Evolutionary conservation across 2,888 invertebrate genomes (phyloP), one percentile per base, ranked within the genome.

Genomic region (Tiliacea citrago): DNA sequence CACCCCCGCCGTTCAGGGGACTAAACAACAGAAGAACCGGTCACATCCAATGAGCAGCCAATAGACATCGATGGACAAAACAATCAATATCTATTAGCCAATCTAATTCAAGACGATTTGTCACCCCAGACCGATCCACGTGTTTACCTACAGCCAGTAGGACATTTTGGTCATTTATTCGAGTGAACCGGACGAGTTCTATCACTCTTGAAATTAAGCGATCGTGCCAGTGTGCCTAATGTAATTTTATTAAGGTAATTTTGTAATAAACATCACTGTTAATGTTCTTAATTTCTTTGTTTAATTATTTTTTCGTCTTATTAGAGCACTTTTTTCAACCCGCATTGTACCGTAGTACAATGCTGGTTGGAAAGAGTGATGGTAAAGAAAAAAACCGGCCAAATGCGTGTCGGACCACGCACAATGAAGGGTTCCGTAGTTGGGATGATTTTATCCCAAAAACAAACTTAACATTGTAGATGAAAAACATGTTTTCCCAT

Each of bases 241-340:
- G 89, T 90, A 88, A 90, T 91, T 93, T 93, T 92, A 91, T 92
- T 88, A 89, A 85, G 86, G 91, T 85, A 89, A 88, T 92, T 90
- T 78, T 91, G 90, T 91, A 68, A 85, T 79, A 81, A 80, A 83
- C 61, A 66, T 65, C 68, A 57, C 73, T 47, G 66, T 77, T 77
- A 73, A 75, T 75, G 70, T 49, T 72, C 49, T 74, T 75, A 85
- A 85, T 83, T 85, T 71, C 53, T 71, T 84, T 73, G 71, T 70
- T 72, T 72, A n/a, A 45, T 70, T 78, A 57, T 73, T 68, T 62
- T 60, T n/a, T 39, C 7, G 9, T 35, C 18, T 79, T 63, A 78
- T 39, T 39, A 39, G 2, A 39, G 39, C 39, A 39, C 39, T 39
- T 0, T 39, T 39, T 39, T 5, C 39, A 39, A 39, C 39, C 39